phyloP scores from a whole-genome alignment of 2,888 invertebrate genomes.

The Dryocosmus kuriphilus region DNA sequence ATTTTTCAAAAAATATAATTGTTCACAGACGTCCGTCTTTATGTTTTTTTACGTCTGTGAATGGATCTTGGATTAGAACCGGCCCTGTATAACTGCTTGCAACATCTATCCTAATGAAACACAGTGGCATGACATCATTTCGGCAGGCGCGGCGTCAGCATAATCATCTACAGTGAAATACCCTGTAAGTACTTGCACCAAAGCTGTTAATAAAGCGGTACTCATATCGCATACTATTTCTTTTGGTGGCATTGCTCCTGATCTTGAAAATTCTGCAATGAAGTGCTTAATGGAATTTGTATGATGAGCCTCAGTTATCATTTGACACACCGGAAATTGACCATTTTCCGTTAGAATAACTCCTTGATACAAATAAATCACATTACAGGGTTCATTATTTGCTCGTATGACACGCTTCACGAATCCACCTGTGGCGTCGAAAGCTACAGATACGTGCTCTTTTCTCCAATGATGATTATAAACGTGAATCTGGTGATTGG shows the following conservation, averaged over 20 bases:
- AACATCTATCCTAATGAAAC: no score
- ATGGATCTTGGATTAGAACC: no score
- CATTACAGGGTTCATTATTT: background rate
- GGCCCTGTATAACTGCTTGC: no score
- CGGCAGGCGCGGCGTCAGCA: background rate
- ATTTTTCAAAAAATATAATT: no score
- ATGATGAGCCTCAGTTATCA: background rate
- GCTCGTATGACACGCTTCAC: background rate
- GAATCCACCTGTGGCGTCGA: background rate
- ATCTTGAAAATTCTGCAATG: background rate
- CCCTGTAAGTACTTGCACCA: no score
- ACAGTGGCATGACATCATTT: no score
- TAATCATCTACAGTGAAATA: background rate
- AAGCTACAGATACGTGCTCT: background rate
- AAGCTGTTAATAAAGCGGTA: background rate
- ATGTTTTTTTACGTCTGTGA: no score
- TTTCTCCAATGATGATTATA: background rate
- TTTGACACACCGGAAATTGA: constrained; percentile 3
- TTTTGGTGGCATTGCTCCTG: constrained; percentile 12
- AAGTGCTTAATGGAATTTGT: background rate
- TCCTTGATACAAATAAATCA: background rate
- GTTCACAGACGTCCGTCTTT: no score
- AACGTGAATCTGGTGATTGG: background rate
- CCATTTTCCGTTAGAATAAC: background rate
- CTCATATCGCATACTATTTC: constrained; percentile 3